Base-by-base conservation (phyloP, 2,797 vertebrate species). In the Chromis chromis region DNA sequence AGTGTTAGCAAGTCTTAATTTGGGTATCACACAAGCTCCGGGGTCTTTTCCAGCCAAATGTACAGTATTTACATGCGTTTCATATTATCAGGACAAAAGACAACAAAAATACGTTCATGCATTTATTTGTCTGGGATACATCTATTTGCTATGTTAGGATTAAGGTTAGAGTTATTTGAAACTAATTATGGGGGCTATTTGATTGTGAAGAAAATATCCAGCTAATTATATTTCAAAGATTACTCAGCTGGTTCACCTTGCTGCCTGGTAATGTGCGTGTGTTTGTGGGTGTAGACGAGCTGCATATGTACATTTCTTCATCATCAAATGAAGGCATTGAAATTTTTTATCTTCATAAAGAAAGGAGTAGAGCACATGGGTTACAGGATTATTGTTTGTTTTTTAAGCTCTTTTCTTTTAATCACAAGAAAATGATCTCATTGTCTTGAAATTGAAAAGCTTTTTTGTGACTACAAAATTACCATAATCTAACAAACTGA, bases 31-130 rank as follows among this genome's bases (percentile, higher is more conserved):
- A 72, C 33, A 36, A 36, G n/a, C n/a, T 76, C 36, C 48, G 56
- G 31, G 44, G 42, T 4, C 11, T 61, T 65, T 74, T 40, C 50
- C 58, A 74, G 24, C 33, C 53, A 16, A 70, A 54, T 11, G 14
- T 58, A 74, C 21, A 74, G 49, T 70, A 65, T 82, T 79, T 79
- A 77, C 36, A 84, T 42, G 59, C 31, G 22, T 59, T 46, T 63
- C 52, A 79, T 40, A 48, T 70, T 69, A 75, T 57, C 9, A 68
- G 53, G 56, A 81, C 31, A 50, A 62, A 48, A 49, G 19, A 71
- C 74, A 72, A 68, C 42, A 71, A 60, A 73, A 68, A 64, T 71
- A 68, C 19, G 21, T 49, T 58, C 39, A 68, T 70, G 27, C 13
- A 19, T 44, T 49, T 39, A 36, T 58, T 66, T 54, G 46, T 73